A percentile compares a stretch with the other conserved stretches of the same genome.
Evolutionary conservation across 2,113 vertebrate species (phyloP).

Genomic region (Engraulis encrasicolus): DNA sequence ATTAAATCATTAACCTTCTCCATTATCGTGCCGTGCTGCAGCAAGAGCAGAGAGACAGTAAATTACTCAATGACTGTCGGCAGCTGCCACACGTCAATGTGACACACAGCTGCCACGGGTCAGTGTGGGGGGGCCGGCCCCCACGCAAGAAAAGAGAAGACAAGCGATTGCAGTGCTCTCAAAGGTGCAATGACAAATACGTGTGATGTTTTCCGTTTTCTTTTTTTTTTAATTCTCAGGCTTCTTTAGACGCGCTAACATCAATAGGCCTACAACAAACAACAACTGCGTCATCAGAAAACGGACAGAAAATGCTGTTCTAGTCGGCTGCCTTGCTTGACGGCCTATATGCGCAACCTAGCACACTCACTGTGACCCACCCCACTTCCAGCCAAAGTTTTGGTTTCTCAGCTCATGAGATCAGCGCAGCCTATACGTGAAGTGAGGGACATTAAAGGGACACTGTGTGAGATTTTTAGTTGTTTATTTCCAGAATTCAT

Average conservation of each 20-base stretch:
- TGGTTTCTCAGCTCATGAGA: slow-evolving; percentile 34
- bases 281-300: slow-evolving; percentile 13
- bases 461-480: too few relatives aligned
- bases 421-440: neutral
- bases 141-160: neutral
- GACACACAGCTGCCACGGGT: neutral
- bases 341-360: neutral
- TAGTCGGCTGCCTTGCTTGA: neutral
- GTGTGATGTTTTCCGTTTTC: neutral
- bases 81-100: neutral
- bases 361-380: neutral
- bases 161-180: neutral
- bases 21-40: slow-evolving; percentile 11
- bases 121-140: too few relatives aligned
- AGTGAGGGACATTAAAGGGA: neutral
- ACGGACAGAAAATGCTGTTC: neutral
- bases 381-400: slow-evolving; percentile 34
- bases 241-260: neutral
- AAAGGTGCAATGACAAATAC: neutral
- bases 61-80: neutral
- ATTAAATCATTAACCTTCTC: slow-evolving; percentile 1
- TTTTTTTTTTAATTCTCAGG: neutral
- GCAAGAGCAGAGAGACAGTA: neutral
- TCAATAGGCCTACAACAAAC: neutral
- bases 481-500: too few relatives aligned